Conservation (phyloP, 2,113 vertebrate species). For the Nannobrachium achirus region DNA sequence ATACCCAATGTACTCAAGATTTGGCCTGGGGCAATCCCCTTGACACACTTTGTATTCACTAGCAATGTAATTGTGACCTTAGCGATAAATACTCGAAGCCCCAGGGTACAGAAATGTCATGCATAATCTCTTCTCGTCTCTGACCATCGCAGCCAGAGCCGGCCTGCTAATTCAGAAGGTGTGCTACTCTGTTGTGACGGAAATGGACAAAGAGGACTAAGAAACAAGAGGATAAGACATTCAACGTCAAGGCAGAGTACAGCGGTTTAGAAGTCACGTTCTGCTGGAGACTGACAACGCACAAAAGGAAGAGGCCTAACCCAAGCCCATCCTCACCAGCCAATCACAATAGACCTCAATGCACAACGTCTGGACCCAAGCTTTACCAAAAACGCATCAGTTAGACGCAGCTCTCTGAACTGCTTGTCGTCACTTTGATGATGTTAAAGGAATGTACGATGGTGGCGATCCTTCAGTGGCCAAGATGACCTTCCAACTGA, state of each 20-base stretch:
- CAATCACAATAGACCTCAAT: neutral
- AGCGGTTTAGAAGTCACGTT: neutral
- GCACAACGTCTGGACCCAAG: conserved; percentile 9
- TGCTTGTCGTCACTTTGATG: conserved; percentile 1
- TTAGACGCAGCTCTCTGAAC: conserved; percentile 26
- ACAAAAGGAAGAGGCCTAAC: conserved; percentile 11
- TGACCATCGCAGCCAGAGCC: conserved; percentile 65
- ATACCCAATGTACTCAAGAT: neutral
- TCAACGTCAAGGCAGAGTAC: conserved; percentile 71
- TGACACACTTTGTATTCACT: neutral
- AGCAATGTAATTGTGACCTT: neutral
- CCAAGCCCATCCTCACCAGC: conserved; percentile 2
- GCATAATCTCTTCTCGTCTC: neutral
- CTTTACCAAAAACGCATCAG: conserved; percentile 10
- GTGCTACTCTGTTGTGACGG: conserved; percentile 86
- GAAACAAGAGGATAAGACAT: too few species aligned
- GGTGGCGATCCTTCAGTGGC: neutral
- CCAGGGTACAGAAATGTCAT: neutral
- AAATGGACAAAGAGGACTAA: conserved; percentile 80
- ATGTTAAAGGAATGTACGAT: conserved; percentile 18
- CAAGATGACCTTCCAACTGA: conserved; percentile 4
- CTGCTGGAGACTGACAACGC: conserved; percentile 9
- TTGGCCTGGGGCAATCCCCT: too few species aligned
- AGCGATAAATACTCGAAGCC: too few species aligned
- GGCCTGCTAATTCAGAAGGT: conserved; percentile 83